Conservation (phyloP, 64 coral and sea anemone genomes). For the Stichodactyla helianthus region DNA sequence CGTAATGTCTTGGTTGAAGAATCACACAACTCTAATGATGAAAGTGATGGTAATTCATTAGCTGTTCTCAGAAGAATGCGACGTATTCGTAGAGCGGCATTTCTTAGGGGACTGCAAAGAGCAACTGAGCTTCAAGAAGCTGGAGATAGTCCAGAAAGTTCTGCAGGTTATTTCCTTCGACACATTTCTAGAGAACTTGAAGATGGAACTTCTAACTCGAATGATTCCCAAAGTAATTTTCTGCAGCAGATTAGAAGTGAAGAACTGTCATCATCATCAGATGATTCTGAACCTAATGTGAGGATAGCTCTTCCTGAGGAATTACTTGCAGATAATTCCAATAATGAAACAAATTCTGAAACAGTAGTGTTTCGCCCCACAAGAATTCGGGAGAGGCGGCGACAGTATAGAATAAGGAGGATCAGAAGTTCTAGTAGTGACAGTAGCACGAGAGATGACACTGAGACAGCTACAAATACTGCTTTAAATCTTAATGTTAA, state of each 20-base stretch:
- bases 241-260: not conserved
- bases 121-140: not conserved
- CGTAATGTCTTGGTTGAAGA: conserved; percentile 30
- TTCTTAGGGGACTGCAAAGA: not conserved
- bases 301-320: not conserved
- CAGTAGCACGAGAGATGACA: not conserved
- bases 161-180: not conserved
- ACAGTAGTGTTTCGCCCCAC: not conserved
- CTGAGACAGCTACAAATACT: not conserved
- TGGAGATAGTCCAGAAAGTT: not conserved
- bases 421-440: not conserved
- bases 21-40: not conserved
- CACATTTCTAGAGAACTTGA: conserved; percentile 5
- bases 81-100: conserved; percentile 8
- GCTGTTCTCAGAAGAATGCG: conserved; percentile 30
- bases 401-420: not conserved
- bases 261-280: not conserved
- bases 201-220: not conserved
- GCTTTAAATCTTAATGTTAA: not conserved
- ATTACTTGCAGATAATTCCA: not conserved
- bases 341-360: conserved; percentile 13
- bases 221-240: conserved; percentile 9
- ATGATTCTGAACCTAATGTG: conserved; percentile 9
- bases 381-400: not conserved
- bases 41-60: conserved; percentile 17